phyloP scores from a whole-genome alignment of 2,888 invertebrate genomes.

The Cantharis lateralis region DNA sequence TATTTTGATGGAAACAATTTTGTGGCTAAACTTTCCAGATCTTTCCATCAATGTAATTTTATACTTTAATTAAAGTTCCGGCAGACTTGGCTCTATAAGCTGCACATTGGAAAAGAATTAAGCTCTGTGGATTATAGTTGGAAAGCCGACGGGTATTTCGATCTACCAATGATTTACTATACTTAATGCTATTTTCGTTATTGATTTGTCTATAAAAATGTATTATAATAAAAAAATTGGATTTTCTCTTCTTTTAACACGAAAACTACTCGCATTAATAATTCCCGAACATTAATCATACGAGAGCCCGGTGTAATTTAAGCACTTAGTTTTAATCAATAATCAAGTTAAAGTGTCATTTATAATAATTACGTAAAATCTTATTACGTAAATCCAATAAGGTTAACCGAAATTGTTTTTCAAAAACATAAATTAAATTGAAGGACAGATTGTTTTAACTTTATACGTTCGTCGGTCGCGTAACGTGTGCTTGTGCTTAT shows the following conservation, averaged over 20 bases:
- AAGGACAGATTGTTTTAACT: background rate
- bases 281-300: background rate
- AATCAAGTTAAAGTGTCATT: background rate
- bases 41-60: constrained; percentile 29
- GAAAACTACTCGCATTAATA: background rate
- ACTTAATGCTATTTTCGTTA: constrained; percentile 22
- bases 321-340: constrained; percentile 3
- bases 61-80: constrained; percentile 48
- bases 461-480: background rate
- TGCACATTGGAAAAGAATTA: constrained; percentile 45
- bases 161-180: constrained; percentile 34
- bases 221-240: background rate
- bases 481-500: background rate
- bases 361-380: background rate
- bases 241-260: background rate
- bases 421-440: background rate
- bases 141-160: constrained; percentile 48
- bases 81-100: constrained; percentile 42
- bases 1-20: constrained; percentile 20
- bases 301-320: background rate
- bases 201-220: background rate
- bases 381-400: background rate
- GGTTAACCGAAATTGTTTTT: background rate
- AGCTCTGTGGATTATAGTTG: constrained; percentile 45
- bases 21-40: constrained; percentile 16